A percentile compares a stretch with the other conserved stretches of the same genome.
Conservation (phyloP, 2,797 vertebrate species). For the Natrix natrix region DNA sequence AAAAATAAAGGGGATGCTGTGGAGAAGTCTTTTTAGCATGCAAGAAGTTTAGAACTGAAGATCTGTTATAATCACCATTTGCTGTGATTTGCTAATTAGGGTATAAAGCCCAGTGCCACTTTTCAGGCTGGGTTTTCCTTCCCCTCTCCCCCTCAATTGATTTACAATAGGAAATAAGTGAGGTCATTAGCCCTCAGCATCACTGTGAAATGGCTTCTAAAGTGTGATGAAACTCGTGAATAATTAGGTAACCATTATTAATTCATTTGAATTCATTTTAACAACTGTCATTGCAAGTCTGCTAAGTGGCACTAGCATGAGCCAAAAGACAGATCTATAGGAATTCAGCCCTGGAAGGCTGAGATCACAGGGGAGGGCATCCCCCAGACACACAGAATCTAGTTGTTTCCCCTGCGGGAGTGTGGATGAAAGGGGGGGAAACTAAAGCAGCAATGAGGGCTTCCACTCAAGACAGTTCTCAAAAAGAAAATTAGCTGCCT, state of each 20-base stretch:
- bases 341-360: neutral
- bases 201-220: slow-evolving; percentile 26
- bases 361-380: neutral
- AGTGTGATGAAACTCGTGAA: slow-evolving; percentile 19
- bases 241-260: slow-evolving; percentile 39
- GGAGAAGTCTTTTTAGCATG: neutral
- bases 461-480: neutral
- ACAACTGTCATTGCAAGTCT: neutral
- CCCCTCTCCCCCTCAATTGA: neutral
- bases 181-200: neutral
- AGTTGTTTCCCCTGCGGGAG: neutral
- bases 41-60: neutral
- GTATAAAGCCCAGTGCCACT: neutral
- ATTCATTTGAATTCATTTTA: slow-evolving; percentile 33
- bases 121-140: neutral
- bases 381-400: neutral
- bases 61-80: neutral
- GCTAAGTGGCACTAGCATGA: neutral
- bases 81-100: neutral
- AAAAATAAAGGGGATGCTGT: neutral
- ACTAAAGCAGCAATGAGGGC: neutral
- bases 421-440: neutral
- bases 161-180: slow-evolving; percentile 20
- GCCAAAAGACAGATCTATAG: neutral
- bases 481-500: neutral